phyloP scores from a whole-genome alignment of 2,888 invertebrate genomes.

The Serrognathus titanus region DNA sequence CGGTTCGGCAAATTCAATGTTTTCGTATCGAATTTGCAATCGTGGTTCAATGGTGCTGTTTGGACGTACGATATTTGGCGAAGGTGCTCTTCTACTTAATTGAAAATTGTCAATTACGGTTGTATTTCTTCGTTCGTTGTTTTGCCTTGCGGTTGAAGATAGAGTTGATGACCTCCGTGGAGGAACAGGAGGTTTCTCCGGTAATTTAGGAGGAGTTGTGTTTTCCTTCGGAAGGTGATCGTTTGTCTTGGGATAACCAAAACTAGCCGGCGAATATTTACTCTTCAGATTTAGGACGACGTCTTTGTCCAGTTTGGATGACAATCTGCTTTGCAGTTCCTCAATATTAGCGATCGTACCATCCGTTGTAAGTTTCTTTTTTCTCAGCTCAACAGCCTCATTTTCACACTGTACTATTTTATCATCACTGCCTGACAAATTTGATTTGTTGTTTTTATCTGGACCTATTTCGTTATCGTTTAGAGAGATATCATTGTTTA shows the following conservation, averaged over 20 bases:
- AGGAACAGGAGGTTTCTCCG: slow-evolving; percentile 3
- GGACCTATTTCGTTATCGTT: not conserved
- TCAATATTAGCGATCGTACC: slow-evolving; percentile 11
- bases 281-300: slow-evolving; percentile 28
- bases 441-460: not conserved
- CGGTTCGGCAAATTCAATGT: slow-evolving; percentile 23
- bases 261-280: slow-evolving; percentile 38
- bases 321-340: slow-evolving; percentile 19
- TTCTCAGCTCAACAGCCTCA: slow-evolving; percentile 11
- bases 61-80: not conserved
- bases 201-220: not conserved
- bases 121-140: too few species aligned
- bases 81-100: too few species aligned
- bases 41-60: not conserved
- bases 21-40: slow-evolving; percentile 6
- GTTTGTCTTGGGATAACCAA: slow-evolving; percentile 29
- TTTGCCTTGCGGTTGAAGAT: not conserved
- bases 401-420: not conserved
- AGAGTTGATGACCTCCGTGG: slow-evolving; percentile 11
- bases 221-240: not conserved
- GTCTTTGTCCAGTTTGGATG: slow-evolving; percentile 27
- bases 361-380: too few species aligned
- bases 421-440: not conserved
- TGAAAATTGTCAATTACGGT: too few species aligned
- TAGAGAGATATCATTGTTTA: not conserved